Percentiles rank a stretch among this genome's conserved stretches.
Conservation (phyloP, 2,113 vertebrate species). For the Phylloscopus whistleri region DNA sequence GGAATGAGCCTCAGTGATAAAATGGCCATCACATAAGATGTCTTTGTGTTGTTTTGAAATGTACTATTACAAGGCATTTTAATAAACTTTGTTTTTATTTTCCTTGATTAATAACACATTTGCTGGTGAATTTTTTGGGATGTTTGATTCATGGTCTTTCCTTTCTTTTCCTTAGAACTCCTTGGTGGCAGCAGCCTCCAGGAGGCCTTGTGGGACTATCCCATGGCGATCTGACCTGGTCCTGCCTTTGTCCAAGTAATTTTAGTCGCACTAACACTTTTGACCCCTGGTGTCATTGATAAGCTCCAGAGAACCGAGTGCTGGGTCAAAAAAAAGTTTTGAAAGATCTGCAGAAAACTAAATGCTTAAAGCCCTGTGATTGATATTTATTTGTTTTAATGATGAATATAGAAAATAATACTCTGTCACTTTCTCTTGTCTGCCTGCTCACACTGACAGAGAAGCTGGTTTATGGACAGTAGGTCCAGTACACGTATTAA, state of each 20-base stretch:
- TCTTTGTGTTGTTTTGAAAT: slow-evolving; percentile 78
- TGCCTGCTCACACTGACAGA: neutral
- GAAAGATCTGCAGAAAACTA: slow-evolving; percentile 65
- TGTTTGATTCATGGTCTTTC: slow-evolving; percentile 88
- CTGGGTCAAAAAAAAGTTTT: slow-evolving; percentile 66
- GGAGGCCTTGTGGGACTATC: slow-evolving; percentile 84
- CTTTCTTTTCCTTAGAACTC: slow-evolving; percentile 90
- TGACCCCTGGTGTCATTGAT: slow-evolving; percentile 79
- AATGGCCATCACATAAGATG: slow-evolving; percentile 72
- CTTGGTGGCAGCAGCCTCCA: slow-evolving; percentile 81
- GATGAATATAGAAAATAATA: slow-evolving; percentile 31
- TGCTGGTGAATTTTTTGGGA: slow-evolving; percentile 82
- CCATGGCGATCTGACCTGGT: slow-evolving; percentile 85
- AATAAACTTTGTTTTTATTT: slow-evolving; percentile 98
- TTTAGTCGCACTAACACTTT: slow-evolving; percentile 79
- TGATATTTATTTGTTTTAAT: slow-evolving; percentile 59
- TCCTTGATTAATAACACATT: slow-evolving; percentile 97
- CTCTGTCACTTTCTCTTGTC: slow-evolving; percentile 16
- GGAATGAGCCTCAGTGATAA: slow-evolving; percentile 69
- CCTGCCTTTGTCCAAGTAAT: slow-evolving; percentile 86
- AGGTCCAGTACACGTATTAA: neutral
- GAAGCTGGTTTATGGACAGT: neutral
- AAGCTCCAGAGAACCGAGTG: slow-evolving; percentile 73
- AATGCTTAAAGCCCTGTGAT: slow-evolving; percentile 35
- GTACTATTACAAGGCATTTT: slow-evolving; percentile 81